Evolutionary conservation across 2,888 invertebrate genomes (phyloP).

Genomic region (Lacanobia wlatinum): DNA sequence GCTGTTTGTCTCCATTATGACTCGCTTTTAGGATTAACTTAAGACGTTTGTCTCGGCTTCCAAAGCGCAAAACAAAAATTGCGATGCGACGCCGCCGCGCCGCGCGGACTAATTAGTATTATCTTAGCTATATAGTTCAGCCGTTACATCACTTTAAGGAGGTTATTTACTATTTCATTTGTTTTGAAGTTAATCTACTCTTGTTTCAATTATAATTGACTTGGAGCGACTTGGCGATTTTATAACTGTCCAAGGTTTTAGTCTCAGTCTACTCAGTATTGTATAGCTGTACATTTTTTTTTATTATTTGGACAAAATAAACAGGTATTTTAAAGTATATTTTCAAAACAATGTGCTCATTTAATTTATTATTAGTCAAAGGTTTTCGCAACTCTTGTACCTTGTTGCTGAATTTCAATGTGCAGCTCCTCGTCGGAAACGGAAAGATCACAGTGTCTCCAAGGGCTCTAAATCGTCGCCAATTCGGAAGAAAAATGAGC

Average conservation of each 20-base stretch:
- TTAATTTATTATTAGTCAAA: no score
- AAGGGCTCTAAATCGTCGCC: conserved; percentile 58
- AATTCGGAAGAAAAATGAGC: conserved; percentile 59
- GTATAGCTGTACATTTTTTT: no score
- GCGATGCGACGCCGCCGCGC: not conserved
- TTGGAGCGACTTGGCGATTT: not conserved
- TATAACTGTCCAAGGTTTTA: not conserved
- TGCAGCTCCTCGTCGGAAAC: conserved; percentile 31
- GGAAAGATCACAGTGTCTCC: conserved; percentile 49
- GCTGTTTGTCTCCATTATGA: conserved; percentile 79
- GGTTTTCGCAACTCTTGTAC: conserved; percentile 1
- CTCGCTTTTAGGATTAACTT: conserved; percentile 62
- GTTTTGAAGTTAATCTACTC: not conserved
- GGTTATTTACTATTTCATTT: not conserved
- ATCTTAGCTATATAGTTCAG: not conserved
- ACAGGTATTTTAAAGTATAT: no score
- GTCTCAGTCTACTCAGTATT: not conserved
- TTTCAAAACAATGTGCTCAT: not conserved
- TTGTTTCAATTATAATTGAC: conserved; percentile 3
- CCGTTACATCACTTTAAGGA: conserved; percentile 1
- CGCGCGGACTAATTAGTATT: not conserved
- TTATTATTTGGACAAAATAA: no score
- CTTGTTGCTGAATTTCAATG: conserved; percentile 34
- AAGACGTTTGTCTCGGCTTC: conserved; percentile 51
- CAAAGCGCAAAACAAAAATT: conserved; percentile 46